phyloP scores from a whole-genome alignment of 2,888 invertebrate species.

The Microplitis deprimator region DNA sequence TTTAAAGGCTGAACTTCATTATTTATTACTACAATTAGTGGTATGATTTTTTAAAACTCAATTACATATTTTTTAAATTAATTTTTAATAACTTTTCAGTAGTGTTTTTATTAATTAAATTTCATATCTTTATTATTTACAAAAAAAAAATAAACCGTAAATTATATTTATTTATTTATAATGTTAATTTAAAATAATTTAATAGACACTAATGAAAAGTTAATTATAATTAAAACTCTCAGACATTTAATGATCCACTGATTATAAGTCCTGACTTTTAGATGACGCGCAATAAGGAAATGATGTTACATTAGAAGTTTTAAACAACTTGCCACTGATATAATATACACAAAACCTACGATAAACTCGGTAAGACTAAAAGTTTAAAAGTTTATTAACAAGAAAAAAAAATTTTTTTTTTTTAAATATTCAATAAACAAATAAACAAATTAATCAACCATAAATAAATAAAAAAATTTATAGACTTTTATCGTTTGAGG shows the following conservation, averaged over 20 bases:
- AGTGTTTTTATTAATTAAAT: not conserved
- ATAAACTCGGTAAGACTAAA: constrained; percentile 26
- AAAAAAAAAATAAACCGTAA: too few species aligned
- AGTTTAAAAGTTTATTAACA: constrained; percentile 15
- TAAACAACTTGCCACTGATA: constrained; percentile 22
- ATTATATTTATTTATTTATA: too few species aligned
- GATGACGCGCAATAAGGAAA: constrained; percentile 18
- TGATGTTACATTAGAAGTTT: constrained; percentile 21
- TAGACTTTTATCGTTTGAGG: not conserved
- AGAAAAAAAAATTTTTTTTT: not conserved
- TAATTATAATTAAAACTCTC: not conserved
- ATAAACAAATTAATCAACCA: not conserved
- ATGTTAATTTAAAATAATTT: not conserved
- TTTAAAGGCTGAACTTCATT: constrained; percentile 1
- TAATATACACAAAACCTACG: constrained; percentile 9
- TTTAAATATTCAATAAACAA: not conserved
- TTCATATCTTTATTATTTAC: too few species aligned
- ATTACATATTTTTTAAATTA: constrained; percentile 2
- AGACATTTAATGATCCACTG: not conserved
- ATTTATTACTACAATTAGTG: not conserved
- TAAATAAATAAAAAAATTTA: not conserved
- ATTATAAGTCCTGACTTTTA: constrained; percentile 8
- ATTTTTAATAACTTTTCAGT: not conserved
- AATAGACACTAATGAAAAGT: constrained; percentile 9
- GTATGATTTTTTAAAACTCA: not conserved